phyloP scores from a whole-genome alignment of 1,140 invertebrate species.

The Danaus plexippus region DNA sequence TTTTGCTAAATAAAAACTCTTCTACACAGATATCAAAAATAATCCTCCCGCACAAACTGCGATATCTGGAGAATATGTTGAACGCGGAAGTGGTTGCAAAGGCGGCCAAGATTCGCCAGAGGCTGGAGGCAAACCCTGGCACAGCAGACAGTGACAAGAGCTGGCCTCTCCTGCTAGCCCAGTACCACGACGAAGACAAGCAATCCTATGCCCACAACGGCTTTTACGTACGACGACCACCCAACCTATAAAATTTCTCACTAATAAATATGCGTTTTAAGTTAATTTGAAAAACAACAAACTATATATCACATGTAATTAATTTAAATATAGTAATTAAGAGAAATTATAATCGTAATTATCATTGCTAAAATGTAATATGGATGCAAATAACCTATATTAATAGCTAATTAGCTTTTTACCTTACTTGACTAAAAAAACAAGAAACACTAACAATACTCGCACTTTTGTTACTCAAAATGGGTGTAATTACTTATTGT shows the following conservation, averaged over 20 bases:
- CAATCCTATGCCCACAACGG: conserved; percentile 30
- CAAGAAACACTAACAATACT: no score
- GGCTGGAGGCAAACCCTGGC: conserved; percentile 51
- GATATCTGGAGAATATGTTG: conserved; percentile 61
- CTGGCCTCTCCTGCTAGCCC: conserved; percentile 48
- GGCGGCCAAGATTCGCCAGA: conserved; percentile 48
- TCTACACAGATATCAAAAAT: conserved; percentile 46
- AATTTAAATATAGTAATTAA: no score
- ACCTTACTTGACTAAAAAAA: no score
- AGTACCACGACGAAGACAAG: conserved; percentile 46
- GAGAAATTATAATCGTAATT: no score
- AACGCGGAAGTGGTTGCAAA: conserved; percentile 56
- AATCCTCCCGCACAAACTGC: conserved; percentile 52
- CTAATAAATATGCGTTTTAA: no score
- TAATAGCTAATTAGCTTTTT: no score
- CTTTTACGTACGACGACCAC: conserved; percentile 36
- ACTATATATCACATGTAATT: no score
- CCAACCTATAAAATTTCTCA: conserved; percentile 23
- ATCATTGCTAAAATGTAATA: no score
- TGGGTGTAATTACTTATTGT: no score
- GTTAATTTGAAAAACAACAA: no score
- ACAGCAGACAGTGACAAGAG: conserved; percentile 41
- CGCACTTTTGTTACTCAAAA: no score
- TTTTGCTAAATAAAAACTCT: background rate
- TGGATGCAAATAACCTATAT: no score